A percentile compares a stretch with the other conserved stretches of the same genome.
Evolutionary conservation across 2,888 invertebrate species (phyloP).

Genomic region (Marasmarcha lunaedactyla): DNA sequence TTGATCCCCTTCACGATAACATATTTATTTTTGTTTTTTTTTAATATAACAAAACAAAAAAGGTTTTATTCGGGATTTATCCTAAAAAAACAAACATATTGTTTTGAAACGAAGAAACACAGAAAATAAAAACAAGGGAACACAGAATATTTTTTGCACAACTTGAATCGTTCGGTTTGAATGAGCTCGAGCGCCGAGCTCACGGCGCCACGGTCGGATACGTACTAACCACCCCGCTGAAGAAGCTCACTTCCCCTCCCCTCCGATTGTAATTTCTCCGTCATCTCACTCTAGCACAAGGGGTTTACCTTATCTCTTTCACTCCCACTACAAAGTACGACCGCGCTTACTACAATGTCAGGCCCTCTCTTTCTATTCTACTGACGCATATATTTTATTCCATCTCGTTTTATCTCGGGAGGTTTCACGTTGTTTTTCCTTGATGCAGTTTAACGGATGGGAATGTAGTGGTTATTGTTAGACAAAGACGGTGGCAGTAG

Average conservation of each 20-base stretch:
- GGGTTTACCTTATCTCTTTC: slow-evolving; percentile 52
- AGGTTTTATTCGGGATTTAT: neutral
- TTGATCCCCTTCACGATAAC: slow-evolving; percentile 29
- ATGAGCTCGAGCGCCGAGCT: slow-evolving; percentile 29
- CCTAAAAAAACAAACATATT: neutral
- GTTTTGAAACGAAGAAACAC: slow-evolving; percentile 6
- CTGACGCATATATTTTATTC: slow-evolving; percentile 69
- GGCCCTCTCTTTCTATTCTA: slow-evolving; percentile 60
- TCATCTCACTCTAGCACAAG: slow-evolving; percentile 47
- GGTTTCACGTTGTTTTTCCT: slow-evolving; percentile 67
- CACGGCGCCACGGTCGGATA: slow-evolving; percentile 58
- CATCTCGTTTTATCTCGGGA: slow-evolving; percentile 69
- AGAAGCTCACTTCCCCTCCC: slow-evolving; percentile 65
- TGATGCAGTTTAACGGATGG: slow-evolving; percentile 70
- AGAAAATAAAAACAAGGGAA: neutral
- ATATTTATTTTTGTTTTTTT: neutral
- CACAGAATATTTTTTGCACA: slow-evolving; percentile 24
- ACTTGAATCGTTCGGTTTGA: slow-evolving; percentile 41
- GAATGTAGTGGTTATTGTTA: slow-evolving; percentile 70
- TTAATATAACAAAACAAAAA: neutral
- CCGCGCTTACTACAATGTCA: slow-evolving; percentile 62
- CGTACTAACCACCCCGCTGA: slow-evolving; percentile 70
- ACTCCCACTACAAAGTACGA: slow-evolving; percentile 42
- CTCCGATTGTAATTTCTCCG: slow-evolving; percentile 63
- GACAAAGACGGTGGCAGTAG: slow-evolving; percentile 68